Percentiles rank a stretch among this genome's conserved stretches.
Conservation (phyloP, 2,888 invertebrate genomes). For the Mythimna lalbum region DNA sequence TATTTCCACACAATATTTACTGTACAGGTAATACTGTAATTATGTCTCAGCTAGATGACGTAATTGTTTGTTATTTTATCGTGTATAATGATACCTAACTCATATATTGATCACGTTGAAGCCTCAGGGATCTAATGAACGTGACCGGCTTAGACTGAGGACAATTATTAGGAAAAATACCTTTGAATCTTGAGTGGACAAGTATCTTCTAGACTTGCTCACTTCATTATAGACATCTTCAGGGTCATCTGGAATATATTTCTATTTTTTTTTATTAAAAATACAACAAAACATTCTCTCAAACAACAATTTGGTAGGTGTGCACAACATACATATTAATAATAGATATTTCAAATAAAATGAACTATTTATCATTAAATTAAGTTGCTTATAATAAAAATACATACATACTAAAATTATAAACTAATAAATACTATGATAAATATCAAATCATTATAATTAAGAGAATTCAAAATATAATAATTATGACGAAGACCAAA, state of each 20-base stretch:
- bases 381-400: no score
- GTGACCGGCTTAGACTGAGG: neutral
- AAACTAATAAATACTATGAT: no score
- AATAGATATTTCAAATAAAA: no score
- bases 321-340: no score
- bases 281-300: no score
- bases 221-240: neutral
- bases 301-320: no score
- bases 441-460: no score
- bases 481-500: no score
- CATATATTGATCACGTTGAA: constrained; percentile 29
- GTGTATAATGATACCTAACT: constrained; percentile 30
- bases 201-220: neutral
- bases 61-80: constrained; percentile 42
- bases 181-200: neutral
- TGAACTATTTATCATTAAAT: no score
- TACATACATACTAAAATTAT: no score
- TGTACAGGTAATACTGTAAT: constrained; percentile 20
- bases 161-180: neutral
- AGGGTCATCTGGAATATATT: neutral
- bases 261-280: no score
- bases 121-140: constrained; percentile 24
- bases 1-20: constrained; percentile 33
- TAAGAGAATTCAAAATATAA: no score
- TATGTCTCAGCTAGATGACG: constrained; percentile 33